These are phyloP conservation scores for Enteromius afrohamiltoni DNA, from an alignment of 2,797 vertebrate species.

Conservation along the genomic window DNA sequence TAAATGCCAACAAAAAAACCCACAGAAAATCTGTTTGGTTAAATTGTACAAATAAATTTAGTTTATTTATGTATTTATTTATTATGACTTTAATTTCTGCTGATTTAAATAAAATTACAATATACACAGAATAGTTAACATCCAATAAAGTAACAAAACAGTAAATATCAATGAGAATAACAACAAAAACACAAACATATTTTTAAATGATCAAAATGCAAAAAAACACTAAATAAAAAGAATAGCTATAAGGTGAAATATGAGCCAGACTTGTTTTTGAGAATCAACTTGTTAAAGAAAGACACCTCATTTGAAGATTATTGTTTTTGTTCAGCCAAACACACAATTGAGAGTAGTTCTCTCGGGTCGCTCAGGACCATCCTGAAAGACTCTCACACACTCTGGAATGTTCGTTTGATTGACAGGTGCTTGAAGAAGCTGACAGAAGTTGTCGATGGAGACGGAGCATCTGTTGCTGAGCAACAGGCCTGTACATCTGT, in stretches of 20 bases:
- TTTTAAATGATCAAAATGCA: neutral
- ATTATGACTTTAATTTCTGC: no score
- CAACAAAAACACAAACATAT: neutral
- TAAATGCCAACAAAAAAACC: neutral
- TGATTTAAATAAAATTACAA: neutral
- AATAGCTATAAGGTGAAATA: neutral
- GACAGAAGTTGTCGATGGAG: slow-evolving; percentile 57
- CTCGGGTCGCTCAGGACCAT: neutral
- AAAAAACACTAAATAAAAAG: neutral
- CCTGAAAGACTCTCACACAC: neutral
- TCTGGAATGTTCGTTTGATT: slow-evolving; percentile 61
- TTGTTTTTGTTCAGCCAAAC: neutral
- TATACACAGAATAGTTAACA: neutral
- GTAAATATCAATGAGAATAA: slow-evolving; percentile 3
- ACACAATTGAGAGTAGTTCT: neutral
- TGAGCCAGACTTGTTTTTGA: neutral
- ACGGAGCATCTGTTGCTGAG: slow-evolving; percentile 61
- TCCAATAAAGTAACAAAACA: neutral
- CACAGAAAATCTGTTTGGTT: neutral
- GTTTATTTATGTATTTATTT: neutral
- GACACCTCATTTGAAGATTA: neutral
- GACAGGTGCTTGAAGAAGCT: slow-evolving; percentile 65
- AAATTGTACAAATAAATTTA: no score
- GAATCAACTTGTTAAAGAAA: neutral
- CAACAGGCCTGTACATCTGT: slow-evolving; percentile 39